A percentile compares a stretch with the other conserved stretches of the same genome.
phyloP scores from a whole-genome alignment of 2,113 vertebrate genomes.

The Pteruthius melanotis region DNA sequence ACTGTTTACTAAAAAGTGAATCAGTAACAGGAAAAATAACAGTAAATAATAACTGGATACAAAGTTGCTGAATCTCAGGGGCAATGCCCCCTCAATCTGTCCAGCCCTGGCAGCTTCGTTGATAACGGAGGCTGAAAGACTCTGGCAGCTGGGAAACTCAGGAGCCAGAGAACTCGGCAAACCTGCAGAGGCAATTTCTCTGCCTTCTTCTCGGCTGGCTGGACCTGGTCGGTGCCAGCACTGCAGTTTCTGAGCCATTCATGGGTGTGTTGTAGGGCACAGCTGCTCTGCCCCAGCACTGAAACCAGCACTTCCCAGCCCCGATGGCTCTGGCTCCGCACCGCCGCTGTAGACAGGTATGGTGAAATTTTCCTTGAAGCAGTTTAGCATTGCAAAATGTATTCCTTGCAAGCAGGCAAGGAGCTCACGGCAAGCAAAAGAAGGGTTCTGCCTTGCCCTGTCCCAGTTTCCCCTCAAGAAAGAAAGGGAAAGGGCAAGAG shows the following conservation, averaged over 20 bases:
- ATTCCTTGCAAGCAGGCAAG: not conserved
- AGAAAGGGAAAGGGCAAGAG: not conserved
- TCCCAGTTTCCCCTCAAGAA: not conserved
- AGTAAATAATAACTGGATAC: not conserved
- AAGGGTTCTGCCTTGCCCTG: not conserved
- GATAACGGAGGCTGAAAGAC: accelerated
- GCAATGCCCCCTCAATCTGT: not conserved
- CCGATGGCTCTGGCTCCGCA: accelerated
- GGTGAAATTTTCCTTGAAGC: not conserved
- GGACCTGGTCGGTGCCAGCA: not conserved
- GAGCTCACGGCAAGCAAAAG: not conserved
- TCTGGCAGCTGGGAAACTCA: too few species aligned
- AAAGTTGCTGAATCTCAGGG: not conserved
- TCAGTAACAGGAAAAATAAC: not conserved
- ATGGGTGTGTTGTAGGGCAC: not conserved
- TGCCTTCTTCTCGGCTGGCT: not conserved
- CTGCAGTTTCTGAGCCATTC: not conserved
- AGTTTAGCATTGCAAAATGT: not conserved
- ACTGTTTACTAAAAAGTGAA: not conserved
- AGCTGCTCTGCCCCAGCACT: accelerated
- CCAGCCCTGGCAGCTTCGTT: not conserved
- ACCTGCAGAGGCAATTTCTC: not conserved
- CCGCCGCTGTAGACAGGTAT: accelerated
- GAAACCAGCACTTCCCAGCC: not conserved
- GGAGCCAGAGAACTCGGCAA: not conserved